phyloP scores from a whole-genome alignment of 2,113 vertebrate genomes.

The Pseudolaguvia tuberculata region DNA sequence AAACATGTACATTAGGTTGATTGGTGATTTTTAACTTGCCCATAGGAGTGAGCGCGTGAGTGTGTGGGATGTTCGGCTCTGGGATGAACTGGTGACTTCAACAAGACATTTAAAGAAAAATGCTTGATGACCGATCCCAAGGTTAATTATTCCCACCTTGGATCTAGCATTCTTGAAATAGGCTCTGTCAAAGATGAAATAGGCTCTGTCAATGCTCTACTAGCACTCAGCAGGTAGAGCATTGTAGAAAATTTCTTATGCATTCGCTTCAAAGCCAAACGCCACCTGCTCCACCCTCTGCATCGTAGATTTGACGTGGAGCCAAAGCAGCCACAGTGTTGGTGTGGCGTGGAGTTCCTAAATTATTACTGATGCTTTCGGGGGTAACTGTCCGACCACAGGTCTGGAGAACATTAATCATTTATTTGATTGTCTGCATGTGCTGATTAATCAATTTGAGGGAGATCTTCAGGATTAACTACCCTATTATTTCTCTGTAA shows the following conservation, averaged over 20 bases:
- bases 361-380: constrained; percentile 77
- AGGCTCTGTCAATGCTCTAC: too few relatives aligned
- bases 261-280: constrained; percentile 38
- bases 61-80: too few relatives aligned
- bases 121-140: too few relatives aligned
- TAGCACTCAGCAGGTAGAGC: constrained; percentile 36
- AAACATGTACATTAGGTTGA: too few relatives aligned
- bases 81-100: too few relatives aligned
- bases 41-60: too few relatives aligned
- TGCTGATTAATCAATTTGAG: constrained; percentile 81
- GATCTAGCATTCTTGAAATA: background rate
- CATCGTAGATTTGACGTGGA: constrained; percentile 65
- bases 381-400: constrained; percentile 71
- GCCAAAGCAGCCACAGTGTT: constrained; percentile 63
- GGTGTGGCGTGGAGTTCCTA: constrained; percentile 70
- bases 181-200: background rate
- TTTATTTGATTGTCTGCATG: constrained; percentile 80
- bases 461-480: constrained; percentile 77
- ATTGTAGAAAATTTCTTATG: constrained; percentile 50
- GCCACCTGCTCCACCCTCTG: constrained; percentile 26
- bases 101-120: too few relatives aligned
- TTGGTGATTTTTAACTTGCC: too few relatives aligned
- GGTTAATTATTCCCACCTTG: background rate
- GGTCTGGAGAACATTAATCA: constrained; percentile 74
- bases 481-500: constrained; percentile 75